Evolutionary conservation across 2,888 invertebrate genomes (phyloP), one percentile per base, ranked within the genome.

Genomic region (Ectobius pallidus): DNA sequence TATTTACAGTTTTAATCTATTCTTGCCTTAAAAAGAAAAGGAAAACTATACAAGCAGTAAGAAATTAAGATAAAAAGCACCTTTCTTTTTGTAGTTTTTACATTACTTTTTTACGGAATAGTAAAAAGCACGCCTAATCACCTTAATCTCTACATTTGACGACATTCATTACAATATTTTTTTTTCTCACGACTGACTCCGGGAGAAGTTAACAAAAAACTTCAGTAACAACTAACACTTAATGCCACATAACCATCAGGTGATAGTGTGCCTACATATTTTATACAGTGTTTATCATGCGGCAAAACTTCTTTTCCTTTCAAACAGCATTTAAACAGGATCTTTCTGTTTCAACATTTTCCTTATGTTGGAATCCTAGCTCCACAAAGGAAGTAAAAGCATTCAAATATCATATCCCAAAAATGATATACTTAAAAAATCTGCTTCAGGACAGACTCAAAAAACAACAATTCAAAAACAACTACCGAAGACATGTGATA

Each of bases 1-100:
- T 74, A 74, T 74, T 55, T 74, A 74, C 74, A 74, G 67, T 72
- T 34, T 74, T 68, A 70, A 65, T 74, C 72, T 70, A 74, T 65
- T 70, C 42, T 52, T 72, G 49, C 52, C 69, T 69, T 69, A 70
- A 55, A 65, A 70, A 42, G 46, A 68, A 49, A 68, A 73, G 39
- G 67, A 73, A 73, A 75, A 71, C 75, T 75, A 73, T 73, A 73
- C 75, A 73, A 75, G 73, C 75, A 75, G 67, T 68, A 75, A 46
- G 70, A 68, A 71, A 69, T 65, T 44, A 70, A 65, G 70, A 70
- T 74, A 69, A 71, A 71, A 75, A 75, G 75, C 75, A 75, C 75
- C 75, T 68, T 73, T 67, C 62, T 71, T 75, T 73, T 73, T 61
- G 42, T 73, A 49, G 49, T 65, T 52, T 58, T 74, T 73, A 69